Conservation (phyloP, 2,888 invertebrate genomes). For the Salticus scenicus region DNA sequence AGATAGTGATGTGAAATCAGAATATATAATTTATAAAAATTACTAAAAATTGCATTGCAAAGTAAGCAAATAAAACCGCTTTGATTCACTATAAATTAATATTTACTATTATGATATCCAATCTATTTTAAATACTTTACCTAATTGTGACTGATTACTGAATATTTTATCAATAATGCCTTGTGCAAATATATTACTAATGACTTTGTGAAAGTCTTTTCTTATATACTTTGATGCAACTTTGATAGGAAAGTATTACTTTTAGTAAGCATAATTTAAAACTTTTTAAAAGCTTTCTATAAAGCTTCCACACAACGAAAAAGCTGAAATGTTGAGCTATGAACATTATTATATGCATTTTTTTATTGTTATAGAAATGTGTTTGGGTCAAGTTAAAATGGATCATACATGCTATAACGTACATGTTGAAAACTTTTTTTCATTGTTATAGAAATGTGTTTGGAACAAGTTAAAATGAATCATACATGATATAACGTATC, state of each 20-base stretch:
- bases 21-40: too few species aligned
- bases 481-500: background rate
- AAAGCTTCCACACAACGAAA: conserved; percentile 64
- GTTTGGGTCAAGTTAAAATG: background rate
- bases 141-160: conserved; percentile 38
- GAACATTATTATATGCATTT: background rate
- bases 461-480: background rate
- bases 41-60: background rate
- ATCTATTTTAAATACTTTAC: conserved; percentile 20
- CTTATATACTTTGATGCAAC: conserved; percentile 34
- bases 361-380: background rate
- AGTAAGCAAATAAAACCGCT: background rate
- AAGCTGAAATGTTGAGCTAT: conserved; percentile 6
- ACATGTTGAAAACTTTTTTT: background rate
- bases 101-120: background rate
- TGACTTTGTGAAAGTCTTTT: conserved; percentile 28
- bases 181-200: conserved; percentile 29
- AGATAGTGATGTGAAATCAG: background rate
- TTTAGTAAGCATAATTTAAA: conserved; percentile 22
- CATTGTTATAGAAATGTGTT: too few species aligned
- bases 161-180: conserved; percentile 34
- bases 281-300: conserved; percentile 59
- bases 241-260: conserved; percentile 51
- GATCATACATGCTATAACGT: background rate
- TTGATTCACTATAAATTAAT: conserved; percentile 6